A percentile compares a stretch with the other conserved stretches of the same genome.
phyloP scores from a whole-genome alignment of 1,140 invertebrate species.

The Tribolium castaneum region DNA sequence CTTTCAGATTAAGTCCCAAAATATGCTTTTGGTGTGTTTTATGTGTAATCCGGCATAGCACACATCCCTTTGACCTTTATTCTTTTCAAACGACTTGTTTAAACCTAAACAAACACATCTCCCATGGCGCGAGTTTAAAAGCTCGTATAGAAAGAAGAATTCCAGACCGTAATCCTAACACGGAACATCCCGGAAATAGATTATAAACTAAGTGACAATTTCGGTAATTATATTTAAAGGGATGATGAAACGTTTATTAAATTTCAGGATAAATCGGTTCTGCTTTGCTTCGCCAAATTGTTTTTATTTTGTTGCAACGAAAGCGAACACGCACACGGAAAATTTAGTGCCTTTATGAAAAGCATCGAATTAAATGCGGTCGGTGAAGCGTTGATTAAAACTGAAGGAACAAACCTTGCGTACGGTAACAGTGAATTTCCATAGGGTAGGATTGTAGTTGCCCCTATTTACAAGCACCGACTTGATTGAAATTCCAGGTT shows the following conservation, averaged over 20 bases:
- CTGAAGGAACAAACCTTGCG: background rate
- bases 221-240: conserved; percentile 16
- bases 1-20: background rate
- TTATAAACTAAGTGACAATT: conserved; percentile 3
- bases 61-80: conserved; percentile 15
- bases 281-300: background rate
- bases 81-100: background rate
- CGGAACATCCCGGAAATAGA: background rate
- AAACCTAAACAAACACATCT: conserved; percentile 1
- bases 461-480: conserved; percentile 3
- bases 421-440: conserved; percentile 14
- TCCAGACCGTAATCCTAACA: background rate
- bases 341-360: background rate
- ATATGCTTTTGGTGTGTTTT: background rate
- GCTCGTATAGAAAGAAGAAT: background rate
- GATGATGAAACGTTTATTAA: conserved; percentile 22
- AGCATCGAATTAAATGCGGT: background rate
- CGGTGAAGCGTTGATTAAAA: conserved; percentile 8
- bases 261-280: background rate
- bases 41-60: background rate
- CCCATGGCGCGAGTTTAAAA: background rate
- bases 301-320: background rate
- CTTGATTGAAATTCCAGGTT: conserved; percentile 25
- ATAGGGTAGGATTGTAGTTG: conserved; percentile 14
- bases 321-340: background rate